phyloP scores from a whole-genome alignment of 2,888 invertebrate species.

The Drosophila siamana region DNA sequence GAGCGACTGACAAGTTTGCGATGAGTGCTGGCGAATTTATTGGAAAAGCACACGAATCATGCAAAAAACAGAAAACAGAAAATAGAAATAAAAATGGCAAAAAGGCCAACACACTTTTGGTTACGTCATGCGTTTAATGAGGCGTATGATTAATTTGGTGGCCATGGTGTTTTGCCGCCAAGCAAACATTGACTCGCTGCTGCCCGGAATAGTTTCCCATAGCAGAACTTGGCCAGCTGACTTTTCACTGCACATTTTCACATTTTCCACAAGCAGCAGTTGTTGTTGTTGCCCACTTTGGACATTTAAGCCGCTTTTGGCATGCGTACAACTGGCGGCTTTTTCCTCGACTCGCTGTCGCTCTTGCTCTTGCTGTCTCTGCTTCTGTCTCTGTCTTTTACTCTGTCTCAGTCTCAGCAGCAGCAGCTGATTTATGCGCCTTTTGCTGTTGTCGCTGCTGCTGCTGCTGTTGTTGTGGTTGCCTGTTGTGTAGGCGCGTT shows the following conservation, averaged over 20 bases:
- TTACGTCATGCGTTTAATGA: constrained; percentile 76
- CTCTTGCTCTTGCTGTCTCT: constrained; percentile 25
- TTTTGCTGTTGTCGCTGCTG: constrained; percentile 30
- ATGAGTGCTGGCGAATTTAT: constrained; percentile 65
- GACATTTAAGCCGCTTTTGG: constrained; percentile 82
- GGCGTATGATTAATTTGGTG: constrained; percentile 77
- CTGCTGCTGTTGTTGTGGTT: constrained; percentile 32
- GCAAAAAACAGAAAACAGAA: constrained; percentile 31
- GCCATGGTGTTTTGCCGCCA: constrained; percentile 14
- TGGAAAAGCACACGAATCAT: constrained; percentile 60
- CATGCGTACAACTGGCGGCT: constrained; percentile 77
- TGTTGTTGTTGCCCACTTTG: constrained; percentile 78
- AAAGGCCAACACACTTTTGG: constrained; percentile 37
- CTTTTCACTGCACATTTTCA: constrained; percentile 82
- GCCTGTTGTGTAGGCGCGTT: constrained; percentile 75
- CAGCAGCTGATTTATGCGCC: constrained; percentile 77
- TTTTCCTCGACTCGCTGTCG: constrained; percentile 50
- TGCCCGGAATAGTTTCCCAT: constrained; percentile 58
- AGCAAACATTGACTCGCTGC: not conserved
- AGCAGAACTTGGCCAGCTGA: constrained; percentile 70
- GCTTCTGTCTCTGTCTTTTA: constrained; percentile 19
- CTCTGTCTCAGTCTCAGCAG: constrained; percentile 22
- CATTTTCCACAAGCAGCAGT: constrained; percentile 65
- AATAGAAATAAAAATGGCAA: not conserved
- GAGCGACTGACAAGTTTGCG: constrained; percentile 44